Base-by-base conservation (phyloP, 37 sponge, comb jelly and placozoan genomes). In the Halisarca cf. caerulea region DNA sequence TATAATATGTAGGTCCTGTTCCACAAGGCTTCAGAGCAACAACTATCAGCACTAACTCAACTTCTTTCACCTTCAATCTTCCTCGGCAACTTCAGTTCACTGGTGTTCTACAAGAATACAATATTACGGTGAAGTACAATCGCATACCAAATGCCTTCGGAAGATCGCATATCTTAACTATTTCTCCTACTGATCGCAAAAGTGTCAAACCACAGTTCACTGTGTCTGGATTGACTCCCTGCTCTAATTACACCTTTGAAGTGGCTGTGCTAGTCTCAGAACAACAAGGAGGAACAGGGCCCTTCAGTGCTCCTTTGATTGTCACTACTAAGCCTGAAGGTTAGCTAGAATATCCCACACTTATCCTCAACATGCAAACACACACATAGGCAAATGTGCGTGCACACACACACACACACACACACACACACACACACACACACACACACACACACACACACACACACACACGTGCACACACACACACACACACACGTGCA, bases 71-170 rank as follows among this genome's bases (percentile, higher is more conserved):
- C 35, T 68, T 68, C 30, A 34, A 7, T 17, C 69, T 68, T 68
- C 69, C 69, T 32, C 1, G 17, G 17, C 69, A 68, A 27, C 69
- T 68, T 6, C 69, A 68, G 34, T 68, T 34, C 69, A 68, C 69
- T 18, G 35, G 30, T 30, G 35, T 68, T 17, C 15, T 68, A 27
- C 17, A 28, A 34, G 69, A 4, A 28, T 68, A 32, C 35, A 34
- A 68, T 3, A 27, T 59, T n/a, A 27, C 25, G 1, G 30, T 34
- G 17, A 34, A 32, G 33, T 68, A 32, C 69, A 47, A 47, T 47
- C 51, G 9, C 11, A 6, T 47, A 47, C 11, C 51, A 47, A 47
- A 6, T 14, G 9, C 6, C 6, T 11, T 11, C 51, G 51, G 11
- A 47, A 11, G 51, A 47, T 47, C 51, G 11, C 51, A 11, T 47